A percentile compares a stretch with the other conserved stretches of the same genome.
Evolutionary conservation across 2,888 invertebrate species (phyloP).

Genomic region (Gastrophysa polygoni): DNA sequence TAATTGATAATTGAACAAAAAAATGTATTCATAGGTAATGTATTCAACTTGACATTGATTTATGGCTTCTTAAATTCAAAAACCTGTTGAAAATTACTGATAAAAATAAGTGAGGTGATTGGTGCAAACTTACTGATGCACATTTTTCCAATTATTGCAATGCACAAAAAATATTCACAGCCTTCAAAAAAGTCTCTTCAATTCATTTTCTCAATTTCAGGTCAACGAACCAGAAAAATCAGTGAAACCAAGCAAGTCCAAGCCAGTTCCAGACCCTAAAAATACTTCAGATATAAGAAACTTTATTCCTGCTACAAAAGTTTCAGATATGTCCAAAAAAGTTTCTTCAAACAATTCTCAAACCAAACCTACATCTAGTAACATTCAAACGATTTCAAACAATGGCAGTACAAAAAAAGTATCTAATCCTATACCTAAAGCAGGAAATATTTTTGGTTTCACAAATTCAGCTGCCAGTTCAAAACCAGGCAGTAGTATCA

Average conservation of each 20-base stretch:
- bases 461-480: slow-evolving; percentile 21
- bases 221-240: slow-evolving; percentile 44
- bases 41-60: not conserved
- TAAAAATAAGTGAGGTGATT: no score
- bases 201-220: slow-evolving; percentile 25
- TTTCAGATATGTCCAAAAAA: not conserved
- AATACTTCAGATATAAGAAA: slow-evolving; percentile 43
- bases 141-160: not conserved
- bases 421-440: slow-evolving; percentile 36
- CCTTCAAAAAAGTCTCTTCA: no score
- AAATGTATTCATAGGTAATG: not conserved
- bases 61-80: no score
- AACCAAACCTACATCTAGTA: slow-evolving; percentile 8
- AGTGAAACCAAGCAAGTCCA: slow-evolving; percentile 35
- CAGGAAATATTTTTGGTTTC: slow-evolving; percentile 44
- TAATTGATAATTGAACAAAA: not conserved
- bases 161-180: not conserved
- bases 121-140: not conserved
- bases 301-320: slow-evolving; percentile 35
- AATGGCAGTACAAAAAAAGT: slow-evolving; percentile 28
- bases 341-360: not conserved
- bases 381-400: slow-evolving; percentile 29
- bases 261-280: slow-evolving; percentile 28
- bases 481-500: slow-evolving; percentile 20
- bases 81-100: no score